Base-by-base conservation (phyloP, 2,888 invertebrate species). In the Frankliniella fusca region DNA sequence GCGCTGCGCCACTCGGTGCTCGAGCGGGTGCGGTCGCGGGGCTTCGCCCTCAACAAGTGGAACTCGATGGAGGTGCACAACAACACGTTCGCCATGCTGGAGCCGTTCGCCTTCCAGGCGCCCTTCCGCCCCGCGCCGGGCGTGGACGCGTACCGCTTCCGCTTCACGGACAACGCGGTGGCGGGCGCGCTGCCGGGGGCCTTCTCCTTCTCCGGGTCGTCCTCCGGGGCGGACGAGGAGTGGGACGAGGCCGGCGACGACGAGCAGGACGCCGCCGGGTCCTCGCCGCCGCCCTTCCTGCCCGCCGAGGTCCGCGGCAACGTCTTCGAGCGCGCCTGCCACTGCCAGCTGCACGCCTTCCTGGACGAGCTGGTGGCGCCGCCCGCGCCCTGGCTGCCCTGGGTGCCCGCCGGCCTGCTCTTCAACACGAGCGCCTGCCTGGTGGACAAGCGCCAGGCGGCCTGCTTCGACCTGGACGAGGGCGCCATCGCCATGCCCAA, bases 21-120 rank as follows among this genome's bases (percentile, higher is more conserved):
- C 85, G 89, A 90, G 82, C 88, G 87, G 80, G 89, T 94, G 70
- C 89, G 89, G 82, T 88, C 90, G 15, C 89, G 89, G 82, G 92
- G 92, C n/a, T 90, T 94, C 82, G 89, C 90, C 48, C 87, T 94
- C n/a, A 90, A 91, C 65, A 90, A 92, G 12, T 93, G 93, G 92
- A 93, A 92, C 86, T 90, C 88, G 85, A 89, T 94, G 49, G 87
- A 88, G 80, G 90, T 94, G 85, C 91, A 92, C 84, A 89, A 91
- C 85, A 94, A 94, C 86, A 90, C 91, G 15, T 93, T 94, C 86
- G 90, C 90, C 81, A 88, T 89, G 79, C 87, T 94, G 38, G 90
- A 90, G 48, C 85, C 89, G 1, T 88, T 91, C 83, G 91, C 92
- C 11, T 91, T 93, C 84, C 87, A 81, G 65, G 80, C 83, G 48